Evolutionary conservation across 2,113 vertebrate species (phyloP).

Genomic region (Corythoichthys haematopterus): DNA sequence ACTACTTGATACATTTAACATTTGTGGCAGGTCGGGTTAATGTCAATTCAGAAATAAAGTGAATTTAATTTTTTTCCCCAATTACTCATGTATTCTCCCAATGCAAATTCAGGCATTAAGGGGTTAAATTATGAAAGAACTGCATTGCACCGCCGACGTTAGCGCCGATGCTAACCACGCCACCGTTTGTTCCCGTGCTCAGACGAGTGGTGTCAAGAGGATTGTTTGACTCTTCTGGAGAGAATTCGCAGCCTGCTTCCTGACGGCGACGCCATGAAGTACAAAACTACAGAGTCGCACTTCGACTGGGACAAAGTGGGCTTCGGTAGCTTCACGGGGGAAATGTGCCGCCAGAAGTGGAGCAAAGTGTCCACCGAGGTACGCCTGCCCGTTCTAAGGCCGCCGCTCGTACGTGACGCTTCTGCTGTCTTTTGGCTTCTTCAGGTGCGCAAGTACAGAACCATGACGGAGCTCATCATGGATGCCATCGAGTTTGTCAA

Average conservation of each 20-base stretch:
- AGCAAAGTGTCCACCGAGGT: slow-evolving; percentile 73
- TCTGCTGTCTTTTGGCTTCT: slow-evolving; percentile 13
- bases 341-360: slow-evolving; percentile 76
- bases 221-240: slow-evolving; percentile 72
- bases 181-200: neutral
- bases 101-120: no score
- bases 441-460: slow-evolving; percentile 76
- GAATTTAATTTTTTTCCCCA: no score
- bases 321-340: slow-evolving; percentile 68
- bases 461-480: slow-evolving; percentile 74
- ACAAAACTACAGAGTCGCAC: slow-evolving; percentile 77
- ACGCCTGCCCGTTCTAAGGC: neutral
- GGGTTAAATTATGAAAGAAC: no score
- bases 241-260: slow-evolving; percentile 69
- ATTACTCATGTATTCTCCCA: no score
- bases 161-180: neutral
- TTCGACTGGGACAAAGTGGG: slow-evolving; percentile 77
- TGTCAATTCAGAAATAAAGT: no score
- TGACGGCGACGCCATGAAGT: slow-evolving; percentile 70
- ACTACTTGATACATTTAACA: no score
- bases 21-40: no score
- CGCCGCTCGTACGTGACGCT: neutral
- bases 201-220: slow-evolving; percentile 73
- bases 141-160: neutral
- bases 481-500: slow-evolving; percentile 76